Evolutionary conservation across 2,113 vertebrate genomes (phyloP), one percentile per base, ranked within the genome.

Genomic region (Ophthalmolycus amberensis): DNA sequence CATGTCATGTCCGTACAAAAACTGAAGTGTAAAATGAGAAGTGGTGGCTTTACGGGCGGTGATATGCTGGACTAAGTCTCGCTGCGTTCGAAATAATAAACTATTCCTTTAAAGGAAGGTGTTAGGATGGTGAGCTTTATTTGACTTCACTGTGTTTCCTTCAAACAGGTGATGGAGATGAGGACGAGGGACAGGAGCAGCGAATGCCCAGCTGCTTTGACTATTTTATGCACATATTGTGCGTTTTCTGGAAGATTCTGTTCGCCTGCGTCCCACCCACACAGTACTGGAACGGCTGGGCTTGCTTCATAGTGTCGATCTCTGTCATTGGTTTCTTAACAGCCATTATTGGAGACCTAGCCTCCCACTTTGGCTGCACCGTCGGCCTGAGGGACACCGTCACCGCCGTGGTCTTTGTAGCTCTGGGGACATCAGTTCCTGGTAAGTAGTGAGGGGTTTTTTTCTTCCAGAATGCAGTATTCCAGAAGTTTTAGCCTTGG

Each of bases 321-420:
- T 25, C 86, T 48, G 94, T 95, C 79, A 97, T 98, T 0, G 97
- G 97, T 15, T 0, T 97, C 29, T 94, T 98, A 69, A 98, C 97
- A 0, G 97, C 97, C 42, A 50, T 98, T 77, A 98, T 98, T 2
- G 97, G 97, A 4, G 97, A 98, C 90, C 91, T 98, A 12, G 97
- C 97, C n/a, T 97, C 97, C 25, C 97, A 98, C 88, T 98, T 98
- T 6, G 97, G 97, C 90, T 98, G 97, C 93, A 98, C 97, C 0
- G 95, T 98, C 0, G 97, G 97, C 63, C 94, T 98, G 74, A 96
- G 95, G 89, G 97, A 98, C 93, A 93, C 94, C 0, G 97, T 98
- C 83, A 98, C 97, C 0, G 97, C 97, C 0, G 96, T 98, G 15
- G 97, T 98, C 83, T 98, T 98, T 59, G 97, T 98, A 46, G 97